phyloP scores from a whole-genome alignment of 92 coral and sea anemone species.

The Ricordea florida region DNA sequence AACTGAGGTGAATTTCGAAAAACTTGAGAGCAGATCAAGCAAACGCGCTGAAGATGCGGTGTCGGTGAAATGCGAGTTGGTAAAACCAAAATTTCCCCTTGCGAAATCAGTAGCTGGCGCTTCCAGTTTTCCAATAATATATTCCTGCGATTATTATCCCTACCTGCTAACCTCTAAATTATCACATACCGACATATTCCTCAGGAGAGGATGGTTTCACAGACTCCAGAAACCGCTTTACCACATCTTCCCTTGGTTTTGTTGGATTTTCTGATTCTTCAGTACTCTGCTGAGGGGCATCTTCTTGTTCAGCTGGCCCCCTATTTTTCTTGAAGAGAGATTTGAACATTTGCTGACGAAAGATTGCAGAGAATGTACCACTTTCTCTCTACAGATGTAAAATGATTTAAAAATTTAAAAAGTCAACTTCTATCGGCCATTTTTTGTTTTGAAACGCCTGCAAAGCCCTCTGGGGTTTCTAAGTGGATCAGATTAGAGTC shows the following conservation, averaged over 20 bases:
- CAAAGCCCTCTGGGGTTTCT: not conserved
- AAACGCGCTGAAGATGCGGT: too few relatives aligned
- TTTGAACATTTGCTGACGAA: conserved; percentile 29
- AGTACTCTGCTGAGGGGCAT: not conserved
- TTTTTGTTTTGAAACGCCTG: not conserved
- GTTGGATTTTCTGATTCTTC: not conserved
- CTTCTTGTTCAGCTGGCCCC: not conserved
- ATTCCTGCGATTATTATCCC: too few relatives aligned
- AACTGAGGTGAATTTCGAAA: too few relatives aligned
- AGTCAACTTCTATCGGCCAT: not conserved
- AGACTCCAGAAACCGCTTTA: conserved; percentile 25
- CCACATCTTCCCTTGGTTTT: conserved; percentile 23
- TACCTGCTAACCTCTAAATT: too few relatives aligned
- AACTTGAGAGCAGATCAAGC: too few relatives aligned
- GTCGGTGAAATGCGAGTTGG: too few relatives aligned
- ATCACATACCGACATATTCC: conserved; percentile 42
- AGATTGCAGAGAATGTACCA: not conserved
- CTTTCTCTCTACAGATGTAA: not conserved
- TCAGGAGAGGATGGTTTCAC: conserved; percentile 29
- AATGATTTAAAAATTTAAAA: too few relatives aligned
- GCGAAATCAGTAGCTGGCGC: too few relatives aligned
- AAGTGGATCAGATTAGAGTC: not conserved
- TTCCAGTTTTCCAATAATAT: too few relatives aligned
- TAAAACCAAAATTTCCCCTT: too few relatives aligned
- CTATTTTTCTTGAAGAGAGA: conserved; percentile 37